Base-by-base conservation (phyloP, 1,140 invertebrate genomes). In the Carcinoscorpius rotundicauda region DNA sequence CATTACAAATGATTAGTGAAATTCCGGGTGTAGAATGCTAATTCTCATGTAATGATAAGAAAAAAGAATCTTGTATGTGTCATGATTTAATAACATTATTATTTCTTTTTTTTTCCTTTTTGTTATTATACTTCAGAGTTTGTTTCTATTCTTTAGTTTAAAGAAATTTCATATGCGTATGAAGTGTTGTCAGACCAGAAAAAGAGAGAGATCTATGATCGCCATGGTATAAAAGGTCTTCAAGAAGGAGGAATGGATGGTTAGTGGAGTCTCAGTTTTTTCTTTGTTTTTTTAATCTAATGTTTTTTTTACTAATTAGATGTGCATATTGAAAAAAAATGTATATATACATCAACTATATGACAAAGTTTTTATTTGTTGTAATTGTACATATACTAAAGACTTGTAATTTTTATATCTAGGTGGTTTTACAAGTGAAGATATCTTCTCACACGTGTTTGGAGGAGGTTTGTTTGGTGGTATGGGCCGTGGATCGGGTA, bases 91-190 rank as follows among this genome's bases (percentile, higher is more conserved):
- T 29, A 29, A 29, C 29, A 29, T 29, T 29, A 29, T 29, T 29
- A 29, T 29, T 29, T 29, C 29, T 29, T 29, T 29, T 29, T 29
- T 29, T 29, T 29, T 29, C 29, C 0, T 29, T 29, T 29, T 29
- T 29, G 29, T 29, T 29, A 29, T 29, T 29, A 29, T 29, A 29
- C 29, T 29, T 29, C 29, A 29, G 29, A 29, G 29, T 29, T 29
- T 29, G 29, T 29, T 29, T 29, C 29, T 29, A 1, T 29, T 29
- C 29, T 29, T 29, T 29, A 66, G 78, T 91, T 93, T 73, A 93
- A 92, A 75, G 88, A 92, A 80, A 92, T 92, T 71, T 88, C 87
- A 64, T 89, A 86, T 75, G 90, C 89, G 4, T 91, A 93, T 75
- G 89, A 93, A 78, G 83, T 91, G 52, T 78, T 92, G 4, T 89